Base-by-base conservation (phyloP, 1,140 invertebrate species). In the Drosophila paulistorum region DNA sequence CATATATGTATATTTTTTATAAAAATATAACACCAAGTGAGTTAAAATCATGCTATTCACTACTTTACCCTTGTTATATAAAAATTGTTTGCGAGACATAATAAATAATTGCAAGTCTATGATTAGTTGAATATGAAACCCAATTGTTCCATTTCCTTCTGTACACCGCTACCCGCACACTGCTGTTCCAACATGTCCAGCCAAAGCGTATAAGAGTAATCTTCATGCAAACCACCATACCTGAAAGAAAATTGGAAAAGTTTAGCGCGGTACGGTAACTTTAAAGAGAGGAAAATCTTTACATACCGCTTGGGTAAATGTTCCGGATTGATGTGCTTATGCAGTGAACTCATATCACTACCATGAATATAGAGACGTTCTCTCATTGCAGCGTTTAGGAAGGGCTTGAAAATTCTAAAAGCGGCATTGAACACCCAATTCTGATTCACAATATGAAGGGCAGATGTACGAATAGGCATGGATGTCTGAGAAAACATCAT, bases 391-490 rank as follows among this genome's bases (percentile, higher is more conserved):
- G 94, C 87, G 74, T 95, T 95, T 10, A 97, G 91, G 3, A 97
- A 92, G 0, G 96, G 96, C 79, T 96, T 96, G 81, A 97, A 96
- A 7, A 96, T 94, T 57, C 94, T 94, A 85, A 95, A 97, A 23
- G 96, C 95, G 37, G 95, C 95, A 80, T 96, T 96, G 81, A 97
- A 97, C 0, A 96, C 91, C 95, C 96, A 96, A 0, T 96, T 95
- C 79, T 97, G 95, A 79, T 96, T 94, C 0, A 97, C 93, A 45
- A 97, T 95, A 89, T 97, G 96, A 42, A 97, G 94, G 0, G 96
- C 95, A 68, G 96, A 92, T 0, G 95, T 96, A 41, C 94, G 95
- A 74, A 96, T 94, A 0, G 96, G 96, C 85, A 96, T 96, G 61
- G 95, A 94, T 0, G 95, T 95, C 93, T 95, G 87, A 23, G 14